phyloP scores from a whole-genome alignment of 2,797 vertebrate genomes.

The Ibycter americanus region DNA sequence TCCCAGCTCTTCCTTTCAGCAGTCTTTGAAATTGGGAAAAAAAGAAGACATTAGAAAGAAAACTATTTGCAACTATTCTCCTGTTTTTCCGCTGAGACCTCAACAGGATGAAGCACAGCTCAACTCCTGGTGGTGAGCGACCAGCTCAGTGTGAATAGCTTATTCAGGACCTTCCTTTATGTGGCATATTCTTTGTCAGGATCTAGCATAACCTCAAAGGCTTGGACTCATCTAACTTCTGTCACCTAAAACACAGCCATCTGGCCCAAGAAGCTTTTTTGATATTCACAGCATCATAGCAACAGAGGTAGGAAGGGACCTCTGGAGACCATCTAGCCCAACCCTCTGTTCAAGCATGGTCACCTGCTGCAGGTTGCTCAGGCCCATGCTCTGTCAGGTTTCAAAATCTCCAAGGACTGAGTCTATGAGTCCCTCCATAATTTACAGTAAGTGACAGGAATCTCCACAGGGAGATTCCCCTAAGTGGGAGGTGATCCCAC shows the following conservation, averaged over 20 bases:
- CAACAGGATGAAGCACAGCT: rapidly evolving
- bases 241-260: neutral
- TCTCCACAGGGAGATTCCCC: neutral
- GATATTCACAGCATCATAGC: neutral
- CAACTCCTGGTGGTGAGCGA: neutral
- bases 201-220: neutral
- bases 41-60: neutral
- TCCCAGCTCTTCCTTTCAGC: neutral
- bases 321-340: neutral
- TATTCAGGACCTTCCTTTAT: neutral
- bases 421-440: neutral
- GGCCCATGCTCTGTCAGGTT: neutral
- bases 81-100: neutral
- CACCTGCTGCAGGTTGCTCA: neutral
- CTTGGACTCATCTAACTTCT: neutral
- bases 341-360: neutral
- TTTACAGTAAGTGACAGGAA: neutral
- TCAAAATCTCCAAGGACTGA: neutral
- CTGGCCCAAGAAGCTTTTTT: neutral
- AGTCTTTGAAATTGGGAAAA: neutral
- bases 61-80: neutral
- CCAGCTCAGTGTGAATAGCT: neutral
- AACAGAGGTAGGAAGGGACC: neutral
- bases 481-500: neutral
- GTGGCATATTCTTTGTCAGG: neutral